Conservation (phyloP, 1,140 invertebrate genomes). For the Dinoponera quadriceps region DNA sequence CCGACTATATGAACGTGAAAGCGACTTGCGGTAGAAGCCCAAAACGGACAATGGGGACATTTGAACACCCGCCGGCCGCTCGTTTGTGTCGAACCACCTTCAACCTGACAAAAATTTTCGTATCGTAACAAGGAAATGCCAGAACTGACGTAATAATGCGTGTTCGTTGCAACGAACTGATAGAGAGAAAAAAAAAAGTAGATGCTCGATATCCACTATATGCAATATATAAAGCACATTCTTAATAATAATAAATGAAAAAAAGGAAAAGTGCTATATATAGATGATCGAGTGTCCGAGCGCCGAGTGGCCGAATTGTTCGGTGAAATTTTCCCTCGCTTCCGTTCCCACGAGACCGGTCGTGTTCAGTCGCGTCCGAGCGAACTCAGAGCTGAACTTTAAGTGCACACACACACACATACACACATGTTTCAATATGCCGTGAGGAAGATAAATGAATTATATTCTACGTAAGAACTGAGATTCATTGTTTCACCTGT, state of each 20-base stretch:
- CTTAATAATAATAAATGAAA: slow-evolving; percentile 70
- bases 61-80: slow-evolving; percentile 90
- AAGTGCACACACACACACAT: slow-evolving; percentile 40
- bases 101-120: slow-evolving; percentile 79
- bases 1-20: slow-evolving; percentile 97
- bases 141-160: slow-evolving; percentile 16
- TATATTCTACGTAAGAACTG: slow-evolving; percentile 64
- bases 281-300: slow-evolving; percentile 69
- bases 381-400: background rate
- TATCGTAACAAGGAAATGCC: slow-evolving; percentile 59
- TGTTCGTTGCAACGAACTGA: slow-evolving; percentile 42
- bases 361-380: slow-evolving; percentile 16
- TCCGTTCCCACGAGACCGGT: slow-evolving; percentile 19
- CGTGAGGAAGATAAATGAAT: slow-evolving; percentile 48
- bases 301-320: slow-evolving; percentile 42
- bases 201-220: slow-evolving; percentile 62
- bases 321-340: slow-evolving; percentile 8
- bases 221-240: slow-evolving; percentile 72
- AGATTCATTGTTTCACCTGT: slow-evolving; percentile 86
- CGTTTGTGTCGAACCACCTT: slow-evolving; percentile 80
- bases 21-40: slow-evolving; percentile 95
- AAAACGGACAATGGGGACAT: slow-evolving; percentile 95
- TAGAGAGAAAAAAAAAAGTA: slow-evolving; percentile 51
- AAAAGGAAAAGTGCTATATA: too few species aligned
- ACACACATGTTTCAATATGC: slow-evolving; percentile 31